These are phyloP conservation scores for Menura novaehollandiae DNA, from an alignment of 2,113 vertebrate species.

Conservation along the genomic window DNA sequence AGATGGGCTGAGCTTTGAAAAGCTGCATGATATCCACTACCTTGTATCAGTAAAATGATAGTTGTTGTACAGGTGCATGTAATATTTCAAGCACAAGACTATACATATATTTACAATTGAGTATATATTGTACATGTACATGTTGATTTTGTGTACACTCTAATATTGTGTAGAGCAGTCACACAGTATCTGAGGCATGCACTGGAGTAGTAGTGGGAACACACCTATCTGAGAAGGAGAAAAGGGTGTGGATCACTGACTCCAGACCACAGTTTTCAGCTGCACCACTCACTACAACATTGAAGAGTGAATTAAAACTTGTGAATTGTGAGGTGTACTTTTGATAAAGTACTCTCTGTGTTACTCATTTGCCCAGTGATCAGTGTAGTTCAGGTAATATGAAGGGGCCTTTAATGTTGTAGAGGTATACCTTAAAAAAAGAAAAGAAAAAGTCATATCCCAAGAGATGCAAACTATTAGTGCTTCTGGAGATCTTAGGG, in stretches of 20 bases:
- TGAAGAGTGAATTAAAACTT: background rate
- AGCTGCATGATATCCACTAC: background rate
- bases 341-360: background rate
- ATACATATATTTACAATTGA: background rate
- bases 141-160: fast-evolving
- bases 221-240: fast-evolving
- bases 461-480: background rate
- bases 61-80: background rate
- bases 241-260: background rate
- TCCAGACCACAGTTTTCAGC: background rate
- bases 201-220: background rate
- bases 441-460: too few species aligned
- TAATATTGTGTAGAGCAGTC: background rate
- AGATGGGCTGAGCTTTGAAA: background rate
- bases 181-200: fast-evolving
- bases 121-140: too few species aligned
- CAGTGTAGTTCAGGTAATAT: background rate
- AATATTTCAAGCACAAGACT: background rate
- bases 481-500: background rate
- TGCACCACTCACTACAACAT: fast-evolving
- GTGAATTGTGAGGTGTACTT: background rate
- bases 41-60: background rate
- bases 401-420: background rate
- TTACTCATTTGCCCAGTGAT: background rate
- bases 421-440: too few species aligned